Percentiles rank a stretch among this genome's conserved stretches.
Evolutionary conservation across 2,888 invertebrate species (phyloP).

Genomic region (Apeira syringaria): DNA sequence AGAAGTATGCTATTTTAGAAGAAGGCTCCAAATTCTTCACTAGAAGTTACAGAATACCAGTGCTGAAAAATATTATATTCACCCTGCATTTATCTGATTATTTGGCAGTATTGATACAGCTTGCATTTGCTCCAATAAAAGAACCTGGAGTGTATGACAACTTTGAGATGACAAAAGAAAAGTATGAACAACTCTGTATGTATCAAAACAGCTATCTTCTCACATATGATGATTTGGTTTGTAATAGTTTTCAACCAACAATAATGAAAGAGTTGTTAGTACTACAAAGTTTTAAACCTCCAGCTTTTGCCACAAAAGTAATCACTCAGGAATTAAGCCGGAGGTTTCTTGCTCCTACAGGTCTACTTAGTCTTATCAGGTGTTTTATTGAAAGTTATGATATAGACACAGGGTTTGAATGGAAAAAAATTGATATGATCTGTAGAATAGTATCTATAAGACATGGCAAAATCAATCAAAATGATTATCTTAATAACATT

Average conservation of each 20-base stretch:
- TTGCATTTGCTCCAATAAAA: conserved; percentile 86
- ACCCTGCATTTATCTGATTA: conserved; percentile 84
- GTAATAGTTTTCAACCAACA: conserved; percentile 83
- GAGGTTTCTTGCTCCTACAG: conserved; percentile 84
- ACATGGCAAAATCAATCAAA: conserved; percentile 77
- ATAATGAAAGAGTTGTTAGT: conserved; percentile 88
- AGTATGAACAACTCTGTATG: conserved; percentile 81
- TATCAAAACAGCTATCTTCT: too few relatives aligned
- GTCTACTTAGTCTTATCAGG: conserved; percentile 85
- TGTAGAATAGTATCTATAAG: conserved; percentile 85
- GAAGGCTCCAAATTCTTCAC: conserved; percentile 75
- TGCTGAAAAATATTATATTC: conserved; percentile 82
- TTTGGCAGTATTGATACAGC: conserved; percentile 87
- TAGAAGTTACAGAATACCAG: conserved; percentile 70
- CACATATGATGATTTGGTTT: conserved; percentile 79
- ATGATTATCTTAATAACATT: conserved; percentile 81
- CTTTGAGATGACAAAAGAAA: conserved; percentile 82
- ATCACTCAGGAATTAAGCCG: conserved; percentile 85
- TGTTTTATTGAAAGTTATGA: conserved; percentile 85
- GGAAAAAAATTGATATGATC: conserved; percentile 87
- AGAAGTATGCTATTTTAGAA: conserved; percentile 77
- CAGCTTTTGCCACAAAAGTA: conserved; percentile 85
- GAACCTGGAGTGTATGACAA: conserved; percentile 76
- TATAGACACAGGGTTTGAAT: conserved; percentile 83
- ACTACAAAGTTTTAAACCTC: conserved; percentile 81